Evolutionary conservation across 2,113 vertebrate species (phyloP).

Genomic region (Trachemys scripta): DNA sequence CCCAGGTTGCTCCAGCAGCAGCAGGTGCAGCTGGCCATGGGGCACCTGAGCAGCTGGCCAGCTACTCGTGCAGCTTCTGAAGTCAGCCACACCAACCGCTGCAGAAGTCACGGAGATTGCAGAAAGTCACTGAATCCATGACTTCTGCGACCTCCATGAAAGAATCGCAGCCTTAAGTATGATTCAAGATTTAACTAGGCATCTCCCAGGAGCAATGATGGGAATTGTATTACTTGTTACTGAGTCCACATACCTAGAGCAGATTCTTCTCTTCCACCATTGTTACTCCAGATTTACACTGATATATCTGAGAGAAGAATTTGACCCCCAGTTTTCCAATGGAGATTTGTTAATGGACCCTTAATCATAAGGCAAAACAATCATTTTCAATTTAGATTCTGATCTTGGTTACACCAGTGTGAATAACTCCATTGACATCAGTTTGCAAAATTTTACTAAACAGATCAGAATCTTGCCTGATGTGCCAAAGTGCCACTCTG

Average conservation of each 20-base stretch:
- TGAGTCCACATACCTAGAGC: neutral
- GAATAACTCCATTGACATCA: neutral
- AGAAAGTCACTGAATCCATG: no score
- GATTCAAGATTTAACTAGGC: neutral
- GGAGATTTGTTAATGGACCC: neutral
- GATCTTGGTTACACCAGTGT: neutral
- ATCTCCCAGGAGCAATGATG: neutral
- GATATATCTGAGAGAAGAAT: neutral
- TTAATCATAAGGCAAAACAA: neutral
- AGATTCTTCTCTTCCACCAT: neutral
- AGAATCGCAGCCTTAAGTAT: neutral
- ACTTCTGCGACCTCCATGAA: no score
- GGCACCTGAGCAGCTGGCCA: no score
- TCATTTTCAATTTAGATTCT: neutral
- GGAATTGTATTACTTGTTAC: neutral
- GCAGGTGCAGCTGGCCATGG: no score
- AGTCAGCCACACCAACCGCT: no score
- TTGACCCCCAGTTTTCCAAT: fast-evolving
- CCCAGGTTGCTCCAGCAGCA: no score
- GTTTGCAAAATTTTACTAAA: neutral
- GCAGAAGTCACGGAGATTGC: no score
- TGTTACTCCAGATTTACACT: neutral
- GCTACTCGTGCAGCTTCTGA: no score
- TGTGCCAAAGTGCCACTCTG: fast-evolving
- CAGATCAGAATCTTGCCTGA: neutral